Evolutionary conservation across 2,113 vertebrate genomes (phyloP).

Genomic region (Calidris pugnax): DNA sequence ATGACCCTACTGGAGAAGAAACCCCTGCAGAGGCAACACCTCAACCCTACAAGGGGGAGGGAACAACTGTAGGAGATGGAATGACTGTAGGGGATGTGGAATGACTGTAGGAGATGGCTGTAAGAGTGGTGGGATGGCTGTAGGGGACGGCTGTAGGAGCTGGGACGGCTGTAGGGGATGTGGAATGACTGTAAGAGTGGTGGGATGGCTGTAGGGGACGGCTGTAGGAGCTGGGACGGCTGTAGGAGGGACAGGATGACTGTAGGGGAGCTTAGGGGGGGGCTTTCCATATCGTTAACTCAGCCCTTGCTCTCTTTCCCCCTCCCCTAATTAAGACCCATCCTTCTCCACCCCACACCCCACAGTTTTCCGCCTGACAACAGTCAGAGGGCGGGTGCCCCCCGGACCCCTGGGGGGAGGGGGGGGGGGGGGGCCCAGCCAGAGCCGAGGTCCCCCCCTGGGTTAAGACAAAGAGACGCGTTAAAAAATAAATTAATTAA

Average conservation of each 20-base stretch:
- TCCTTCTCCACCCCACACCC: neutral
- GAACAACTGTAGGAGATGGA: too few relatives aligned
- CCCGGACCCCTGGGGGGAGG: neutral
- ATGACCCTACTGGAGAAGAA: too few relatives aligned
- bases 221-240: neutral
- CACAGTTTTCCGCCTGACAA: neutral
- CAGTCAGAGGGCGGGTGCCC: neutral
- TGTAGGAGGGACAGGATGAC: neutral
- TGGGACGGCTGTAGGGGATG: too few relatives aligned
- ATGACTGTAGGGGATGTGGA: too few relatives aligned
- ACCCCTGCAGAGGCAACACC: too few relatives aligned
- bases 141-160: neutral
- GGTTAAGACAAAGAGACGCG: neutral
- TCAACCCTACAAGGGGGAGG: too few relatives aligned
- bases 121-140: neutral
- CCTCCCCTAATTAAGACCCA: neutral
- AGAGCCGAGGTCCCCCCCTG: neutral
- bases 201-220: neutral
- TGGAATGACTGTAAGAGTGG: too few relatives aligned
- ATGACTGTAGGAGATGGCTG: too few relatives aligned
- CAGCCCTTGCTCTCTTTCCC: neutral
- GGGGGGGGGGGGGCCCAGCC: neutral
- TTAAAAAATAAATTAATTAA: neutral
- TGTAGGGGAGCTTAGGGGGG: neutral
- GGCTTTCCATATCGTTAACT: too few relatives aligned